Percentiles rank a stretch among this genome's conserved stretches.
Evolutionary conservation across 2,888 invertebrate species (phyloP).

Genomic region (Drosophila emarginata): DNA sequence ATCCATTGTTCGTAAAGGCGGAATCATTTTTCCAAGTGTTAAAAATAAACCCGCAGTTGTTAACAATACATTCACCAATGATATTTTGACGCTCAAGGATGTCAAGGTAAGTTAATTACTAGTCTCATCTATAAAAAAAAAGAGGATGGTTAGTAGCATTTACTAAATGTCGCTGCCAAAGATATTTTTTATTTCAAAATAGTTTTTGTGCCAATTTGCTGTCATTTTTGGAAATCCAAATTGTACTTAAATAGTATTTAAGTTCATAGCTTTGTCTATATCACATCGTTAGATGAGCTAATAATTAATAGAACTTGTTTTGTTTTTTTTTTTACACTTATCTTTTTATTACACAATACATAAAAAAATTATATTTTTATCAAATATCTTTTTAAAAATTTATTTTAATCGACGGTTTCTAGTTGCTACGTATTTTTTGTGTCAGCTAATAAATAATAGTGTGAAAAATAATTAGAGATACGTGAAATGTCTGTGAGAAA

Average conservation of each 20-base stretch:
- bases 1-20: slow-evolving; percentile 87
- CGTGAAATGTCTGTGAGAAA: background rate
- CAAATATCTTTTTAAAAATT: background rate
- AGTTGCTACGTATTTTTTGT: background rate
- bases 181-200: background rate
- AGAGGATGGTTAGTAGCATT: no score
- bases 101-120: slow-evolving; percentile 87
- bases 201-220: background rate
- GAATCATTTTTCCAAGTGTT: slow-evolving; percentile 94
- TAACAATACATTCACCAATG: slow-evolving; percentile 91
- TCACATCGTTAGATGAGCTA: background rate
- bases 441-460: background rate
- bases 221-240: no score
- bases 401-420: slow-evolving; percentile 4
- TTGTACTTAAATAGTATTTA: no score
- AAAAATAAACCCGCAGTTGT: slow-evolving; percentile 95
- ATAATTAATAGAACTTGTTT: background rate
- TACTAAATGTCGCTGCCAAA: background rate
- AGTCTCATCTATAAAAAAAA: no score
- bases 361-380: background rate
- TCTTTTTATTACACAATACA: slow-evolving; percentile 2
- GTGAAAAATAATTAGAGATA: background rate
- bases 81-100: slow-evolving; percentile 90
- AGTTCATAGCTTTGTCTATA: no score
- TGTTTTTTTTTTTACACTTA: background rate